These are phyloP conservation scores for Motacilla alba DNA, from an alignment of 2,113 vertebrate genomes.

Conservation along the genomic window DNA sequence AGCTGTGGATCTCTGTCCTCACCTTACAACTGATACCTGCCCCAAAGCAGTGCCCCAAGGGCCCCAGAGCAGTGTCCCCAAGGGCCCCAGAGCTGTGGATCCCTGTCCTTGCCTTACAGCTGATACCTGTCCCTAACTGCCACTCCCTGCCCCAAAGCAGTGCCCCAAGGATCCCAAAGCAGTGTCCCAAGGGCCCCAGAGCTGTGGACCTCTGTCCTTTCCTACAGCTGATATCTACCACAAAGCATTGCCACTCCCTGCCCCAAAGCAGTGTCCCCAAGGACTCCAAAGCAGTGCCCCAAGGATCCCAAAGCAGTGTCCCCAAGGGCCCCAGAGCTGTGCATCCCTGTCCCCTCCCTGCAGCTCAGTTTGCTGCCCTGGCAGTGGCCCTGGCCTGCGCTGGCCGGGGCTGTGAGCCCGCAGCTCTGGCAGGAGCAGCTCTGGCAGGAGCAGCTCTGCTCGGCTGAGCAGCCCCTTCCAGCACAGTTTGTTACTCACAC, in stretches of 20 bases:
- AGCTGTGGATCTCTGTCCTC: neutral
- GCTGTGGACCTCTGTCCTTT: neutral
- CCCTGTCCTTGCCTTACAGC: neutral
- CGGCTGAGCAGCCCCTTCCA: conserved; percentile 49
- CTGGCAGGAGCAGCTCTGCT: neutral
- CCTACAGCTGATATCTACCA: neutral
- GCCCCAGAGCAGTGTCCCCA: neutral
- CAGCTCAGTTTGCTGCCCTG: neutral
- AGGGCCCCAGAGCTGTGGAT: neutral
- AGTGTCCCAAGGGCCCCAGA: neutral
- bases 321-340: no score
- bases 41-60: neutral
- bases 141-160: no score
- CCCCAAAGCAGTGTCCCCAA: neutral
- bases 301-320: neutral
- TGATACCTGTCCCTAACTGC: neutral
- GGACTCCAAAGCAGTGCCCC: neutral
- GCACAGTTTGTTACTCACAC: neutral
- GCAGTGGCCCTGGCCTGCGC: neutral
- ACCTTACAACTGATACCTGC: neutral
- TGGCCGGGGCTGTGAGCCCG: neutral
- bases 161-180: neutral
- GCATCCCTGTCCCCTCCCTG: neutral
- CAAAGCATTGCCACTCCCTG: no score
- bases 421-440: neutral